phyloP scores from a whole-genome alignment of 2,888 invertebrate genomes.

The Corbicula japonica region DNA sequence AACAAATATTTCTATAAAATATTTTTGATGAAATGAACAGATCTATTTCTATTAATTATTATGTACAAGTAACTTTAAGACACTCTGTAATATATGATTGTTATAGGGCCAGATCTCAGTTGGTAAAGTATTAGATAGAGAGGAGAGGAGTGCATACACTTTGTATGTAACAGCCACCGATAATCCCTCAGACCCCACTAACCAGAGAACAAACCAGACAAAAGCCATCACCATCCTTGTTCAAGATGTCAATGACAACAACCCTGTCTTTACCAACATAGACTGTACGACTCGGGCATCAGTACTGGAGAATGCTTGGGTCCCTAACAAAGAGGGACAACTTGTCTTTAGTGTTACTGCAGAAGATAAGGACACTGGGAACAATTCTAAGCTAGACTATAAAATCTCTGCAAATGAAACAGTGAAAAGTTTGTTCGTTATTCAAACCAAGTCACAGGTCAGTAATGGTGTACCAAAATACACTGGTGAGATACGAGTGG shows the following conservation, averaged over 20 bases:
- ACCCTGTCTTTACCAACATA: slow-evolving; percentile 89
- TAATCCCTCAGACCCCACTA: slow-evolving; percentile 88
- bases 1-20: too few species aligned
- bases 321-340: slow-evolving; percentile 49
- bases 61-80: too few species aligned
- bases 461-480: slow-evolving; percentile 62
- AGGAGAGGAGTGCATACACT: slow-evolving; percentile 90
- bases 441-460: slow-evolving; percentile 90
- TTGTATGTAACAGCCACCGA: slow-evolving; percentile 92
- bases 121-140: slow-evolving; percentile 90
- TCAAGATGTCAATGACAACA: slow-evolving; percentile 96
- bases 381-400: slow-evolving; percentile 74
- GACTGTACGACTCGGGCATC: slow-evolving; percentile 50
- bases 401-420: slow-evolving; percentile 62
- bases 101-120: slow-evolving; percentile 80
- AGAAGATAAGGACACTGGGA: slow-evolving; percentile 74
- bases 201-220: slow-evolving; percentile 87
- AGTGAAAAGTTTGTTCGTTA: slow-evolving; percentile 96
- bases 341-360: slow-evolving; percentile 75
- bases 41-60: too few species aligned
- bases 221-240: slow-evolving; percentile 89
- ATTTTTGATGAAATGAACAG: too few species aligned
- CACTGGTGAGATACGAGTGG: slow-evolving; percentile 90
- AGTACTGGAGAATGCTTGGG: slow-evolving; percentile 71
- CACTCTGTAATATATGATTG: too few species aligned